Evolutionary conservation across 2,113 vertebrate species (phyloP), one percentile per base, ranked within the genome.

Genomic region (Anoplopoma fimbria): DNA sequence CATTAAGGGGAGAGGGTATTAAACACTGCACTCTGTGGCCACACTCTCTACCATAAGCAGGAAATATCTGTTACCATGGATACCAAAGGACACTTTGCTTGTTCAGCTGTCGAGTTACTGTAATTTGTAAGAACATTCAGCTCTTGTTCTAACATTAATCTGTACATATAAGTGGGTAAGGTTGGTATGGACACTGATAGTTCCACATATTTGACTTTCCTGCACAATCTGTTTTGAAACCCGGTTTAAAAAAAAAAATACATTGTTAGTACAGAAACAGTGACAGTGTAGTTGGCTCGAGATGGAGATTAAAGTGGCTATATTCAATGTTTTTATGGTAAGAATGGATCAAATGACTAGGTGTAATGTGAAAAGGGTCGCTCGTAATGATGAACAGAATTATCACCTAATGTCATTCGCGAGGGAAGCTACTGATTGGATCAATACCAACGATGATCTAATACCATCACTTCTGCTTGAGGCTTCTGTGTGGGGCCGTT

Each of bases 11-110:
- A 1, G 29, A 47, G 40, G 17, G 19, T 49, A 49, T 51, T 15
- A 45, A 36, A 49, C 21, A 38, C 13, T 42, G 13, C 63, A 17
- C 36, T 63, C 17, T 49, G 40, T 67, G 33, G 42, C 17, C 14
- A 23, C 15, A 53, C 8, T 47, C 25, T 47, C 17, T 25, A 38
- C 23, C 3, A 15, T 38, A 9, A 51, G 61, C n/a, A 34, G 55
- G 38, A 62, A 63, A 63, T 25, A 40, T 49, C n/a, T 65, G 77
- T 70, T 47, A 25, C 57, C 17, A 38, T 70, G 58, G 47, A 71
- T 10, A 61, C 47, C 21, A 1, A 60, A 33, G 29, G 58, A 31
- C 58, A 14, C 4, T 47, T 33, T 42, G 23, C 9, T 6, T 21
- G 12, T 58, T 72, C 1, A 21, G 19, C 51, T 57, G 8, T 57